These are phyloP conservation scores for Tadarida brasiliensis DNA, from an alignment of 2,797 vertebrate species.

Conservation along the genomic window DNA sequence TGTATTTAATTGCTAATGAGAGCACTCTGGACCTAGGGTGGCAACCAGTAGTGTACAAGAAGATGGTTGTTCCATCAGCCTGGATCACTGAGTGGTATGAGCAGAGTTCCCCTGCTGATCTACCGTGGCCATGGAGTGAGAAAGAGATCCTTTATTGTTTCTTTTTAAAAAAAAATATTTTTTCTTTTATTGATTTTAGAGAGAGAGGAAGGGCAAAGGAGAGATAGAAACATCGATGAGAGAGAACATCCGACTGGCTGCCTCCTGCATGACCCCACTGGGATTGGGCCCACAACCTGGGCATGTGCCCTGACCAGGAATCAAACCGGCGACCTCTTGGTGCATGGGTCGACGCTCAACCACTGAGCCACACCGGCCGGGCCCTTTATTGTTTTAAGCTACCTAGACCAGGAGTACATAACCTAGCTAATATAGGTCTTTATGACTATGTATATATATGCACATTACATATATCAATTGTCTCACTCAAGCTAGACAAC, in stretches of 20 bases:
- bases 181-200: no score
- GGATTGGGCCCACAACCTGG: no score
- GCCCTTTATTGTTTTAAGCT: background rate
- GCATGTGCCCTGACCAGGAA: no score
- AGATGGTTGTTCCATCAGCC: background rate
- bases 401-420: background rate
- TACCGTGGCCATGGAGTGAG: accelerated
- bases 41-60: background rate
- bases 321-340: no score
- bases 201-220: no score
- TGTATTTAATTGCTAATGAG: background rate
- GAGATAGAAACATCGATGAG: no score
- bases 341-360: no score
- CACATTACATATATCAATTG: background rate
- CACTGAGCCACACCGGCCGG: no score
- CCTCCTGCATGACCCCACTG: no score
- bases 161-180: no score
- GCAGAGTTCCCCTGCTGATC: background rate
- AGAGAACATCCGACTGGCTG: no score
- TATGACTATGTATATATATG: no score
- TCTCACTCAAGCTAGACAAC: background rate
- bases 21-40: background rate
- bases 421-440: background rate
- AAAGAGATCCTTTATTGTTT: background rate
- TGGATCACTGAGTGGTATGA: background rate